Percentiles rank a stretch among this genome's conserved stretches.
phyloP scores from a whole-genome alignment of 2,113 vertebrate species.

The Hyperoodon ampullatus region DNA sequence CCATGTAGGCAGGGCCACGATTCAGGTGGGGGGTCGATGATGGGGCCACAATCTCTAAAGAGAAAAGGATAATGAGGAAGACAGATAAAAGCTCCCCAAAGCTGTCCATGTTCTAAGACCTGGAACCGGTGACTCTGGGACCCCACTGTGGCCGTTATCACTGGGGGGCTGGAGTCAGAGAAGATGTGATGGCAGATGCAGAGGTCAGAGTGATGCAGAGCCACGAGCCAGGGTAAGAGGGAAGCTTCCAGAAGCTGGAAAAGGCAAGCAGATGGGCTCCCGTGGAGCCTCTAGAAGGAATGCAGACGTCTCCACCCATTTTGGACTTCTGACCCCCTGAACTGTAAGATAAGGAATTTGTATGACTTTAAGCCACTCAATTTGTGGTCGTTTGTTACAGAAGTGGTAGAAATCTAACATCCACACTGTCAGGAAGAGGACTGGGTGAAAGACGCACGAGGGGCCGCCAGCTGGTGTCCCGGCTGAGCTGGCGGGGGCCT shows the following conservation, averaged over 20 bases:
- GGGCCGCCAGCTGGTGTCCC: rapidly evolving
- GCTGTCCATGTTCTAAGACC: rapidly evolving
- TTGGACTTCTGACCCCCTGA: not conserved
- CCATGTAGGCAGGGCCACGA: rapidly evolving
- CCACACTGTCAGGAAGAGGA: rapidly evolving
- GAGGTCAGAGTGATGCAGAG: rapidly evolving
- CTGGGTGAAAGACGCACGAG: rapidly evolving
- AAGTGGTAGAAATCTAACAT: not conserved
- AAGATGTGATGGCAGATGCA: not conserved
- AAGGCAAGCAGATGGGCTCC: too few relatives aligned
- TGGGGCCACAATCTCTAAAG: rapidly evolving
- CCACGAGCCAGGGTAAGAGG: rapidly evolving
- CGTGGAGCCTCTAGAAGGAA: not conserved
- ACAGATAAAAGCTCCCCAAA: not conserved
- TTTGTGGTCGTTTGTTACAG: rapidly evolving
- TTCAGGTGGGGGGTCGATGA: rapidly evolving
- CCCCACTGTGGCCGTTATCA: rapidly evolving
- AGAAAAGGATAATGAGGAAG: rapidly evolving
- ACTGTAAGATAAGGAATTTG: too few relatives aligned
- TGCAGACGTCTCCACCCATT: rapidly evolving
- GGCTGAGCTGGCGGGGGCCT: rapidly evolving
- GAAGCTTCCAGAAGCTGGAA: not conserved
- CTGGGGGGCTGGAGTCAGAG: not conserved
- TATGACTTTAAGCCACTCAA: too few relatives aligned
- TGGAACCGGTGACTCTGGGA: rapidly evolving